These are phyloP conservation scores for Orchestia grillus DNA, from an alignment of 1,140 invertebrate genomes.

Conservation along the genomic window DNA sequence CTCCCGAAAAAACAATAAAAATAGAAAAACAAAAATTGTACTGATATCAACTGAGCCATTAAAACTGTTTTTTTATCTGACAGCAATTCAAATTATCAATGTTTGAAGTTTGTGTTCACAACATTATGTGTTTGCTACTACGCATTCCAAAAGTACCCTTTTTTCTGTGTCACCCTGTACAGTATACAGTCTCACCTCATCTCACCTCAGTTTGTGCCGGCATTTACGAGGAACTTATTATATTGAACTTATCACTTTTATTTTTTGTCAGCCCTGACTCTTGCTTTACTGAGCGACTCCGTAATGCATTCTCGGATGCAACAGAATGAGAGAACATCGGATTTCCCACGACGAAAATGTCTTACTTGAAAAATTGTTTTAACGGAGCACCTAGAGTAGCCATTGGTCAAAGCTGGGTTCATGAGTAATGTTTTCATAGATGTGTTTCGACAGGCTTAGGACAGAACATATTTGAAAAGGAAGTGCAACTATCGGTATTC, in stretches of 20 bases:
- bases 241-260: neutral
- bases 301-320: neutral
- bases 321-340: neutral
- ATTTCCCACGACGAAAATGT: neutral
- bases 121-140: no score
- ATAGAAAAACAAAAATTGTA: neutral
- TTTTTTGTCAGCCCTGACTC: neutral
- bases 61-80: no score
- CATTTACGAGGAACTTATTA: neutral
- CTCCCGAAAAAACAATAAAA: no score
- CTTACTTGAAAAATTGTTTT: neutral
- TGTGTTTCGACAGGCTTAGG: no score
- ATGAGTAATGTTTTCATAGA: no score
- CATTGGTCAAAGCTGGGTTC: neutral
- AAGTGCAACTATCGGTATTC: no score
- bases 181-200: no score
- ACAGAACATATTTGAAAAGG: no score
- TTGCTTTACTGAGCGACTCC: neutral
- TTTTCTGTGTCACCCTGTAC: neutral
- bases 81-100: no score
- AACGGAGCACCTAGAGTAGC: neutral
- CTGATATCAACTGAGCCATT: neutral
- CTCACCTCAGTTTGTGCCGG: neutral
- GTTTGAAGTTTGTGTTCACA: no score
- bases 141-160: neutral